Evolutionary conservation across 2,797 vertebrate species (phyloP).

Genomic region (Emys orbicularis): DNA sequence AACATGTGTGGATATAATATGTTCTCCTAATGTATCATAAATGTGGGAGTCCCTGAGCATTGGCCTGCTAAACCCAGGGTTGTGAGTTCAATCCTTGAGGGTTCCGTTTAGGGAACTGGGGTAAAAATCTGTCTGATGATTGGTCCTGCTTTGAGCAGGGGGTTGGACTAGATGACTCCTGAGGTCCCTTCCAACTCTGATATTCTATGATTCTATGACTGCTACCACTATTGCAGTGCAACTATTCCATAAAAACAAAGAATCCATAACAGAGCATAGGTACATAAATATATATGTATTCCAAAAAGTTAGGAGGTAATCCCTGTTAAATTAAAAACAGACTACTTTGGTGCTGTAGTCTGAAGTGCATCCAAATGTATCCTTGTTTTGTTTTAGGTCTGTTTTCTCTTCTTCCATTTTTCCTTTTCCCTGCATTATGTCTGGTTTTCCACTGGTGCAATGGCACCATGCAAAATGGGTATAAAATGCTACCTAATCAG

Average conservation of each 20-base stretch:
- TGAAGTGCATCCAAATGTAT: background rate
- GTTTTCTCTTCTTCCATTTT: background rate
- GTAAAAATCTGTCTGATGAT: too few species aligned
- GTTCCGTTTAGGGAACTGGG: too few species aligned
- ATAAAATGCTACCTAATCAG: background rate
- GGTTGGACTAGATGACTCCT: too few species aligned
- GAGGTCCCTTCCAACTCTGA: too few species aligned
- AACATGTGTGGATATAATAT: background rate
- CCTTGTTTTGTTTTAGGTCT: background rate
- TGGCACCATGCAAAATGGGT: background rate
- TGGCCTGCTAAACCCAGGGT: too few species aligned
- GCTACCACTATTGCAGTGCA: background rate
- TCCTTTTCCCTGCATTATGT: background rate
- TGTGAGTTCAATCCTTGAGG: too few species aligned
- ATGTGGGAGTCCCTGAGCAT: too few species aligned
- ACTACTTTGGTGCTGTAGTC: background rate
- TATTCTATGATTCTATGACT: too few species aligned
- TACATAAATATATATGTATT: rapidly evolving
- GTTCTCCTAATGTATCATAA: too few species aligned
- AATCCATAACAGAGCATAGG: background rate
- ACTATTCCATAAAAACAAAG: background rate
- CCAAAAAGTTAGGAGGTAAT: background rate
- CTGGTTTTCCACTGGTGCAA: background rate
- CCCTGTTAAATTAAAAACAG: background rate
- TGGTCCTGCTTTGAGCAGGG: too few species aligned